Percentiles rank a stretch among this genome's conserved stretches.
Conservation (phyloP, 2,888 invertebrate species). For the Tetanocera ferruginea region DNA sequence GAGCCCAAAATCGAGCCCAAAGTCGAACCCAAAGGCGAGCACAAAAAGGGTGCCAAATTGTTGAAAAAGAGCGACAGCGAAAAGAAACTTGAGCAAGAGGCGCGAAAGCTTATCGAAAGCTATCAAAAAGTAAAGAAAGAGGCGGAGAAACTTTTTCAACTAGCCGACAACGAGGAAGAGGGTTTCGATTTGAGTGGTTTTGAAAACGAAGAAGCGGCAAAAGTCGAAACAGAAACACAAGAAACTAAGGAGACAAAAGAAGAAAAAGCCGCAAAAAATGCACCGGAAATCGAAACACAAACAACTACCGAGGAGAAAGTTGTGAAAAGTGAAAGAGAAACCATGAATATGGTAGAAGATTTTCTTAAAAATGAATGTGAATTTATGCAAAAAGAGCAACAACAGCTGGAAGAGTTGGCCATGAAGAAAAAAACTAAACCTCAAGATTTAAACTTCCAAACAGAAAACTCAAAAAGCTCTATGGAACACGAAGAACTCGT, state of each 20-base stretch:
- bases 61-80: conserved; percentile 63
- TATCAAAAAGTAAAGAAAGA: conserved; percentile 65
- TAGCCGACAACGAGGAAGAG: conserved; percentile 53
- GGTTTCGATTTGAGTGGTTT: conserved; percentile 60
- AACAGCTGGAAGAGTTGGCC: not conserved
- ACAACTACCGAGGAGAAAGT: not conserved
- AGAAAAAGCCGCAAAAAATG: not conserved
- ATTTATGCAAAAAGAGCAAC: conserved; percentile 9
- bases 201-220: conserved; percentile 40
- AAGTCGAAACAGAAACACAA: not conserved
- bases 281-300: not conserved
- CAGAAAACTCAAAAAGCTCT: not conserved
- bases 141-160: conserved; percentile 57
- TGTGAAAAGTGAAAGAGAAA: not conserved
- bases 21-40: conserved; percentile 28
- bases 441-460: not conserved
- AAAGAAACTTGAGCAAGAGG: conserved; percentile 61
- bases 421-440: conserved; percentile 30
- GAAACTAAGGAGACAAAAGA: not conserved
- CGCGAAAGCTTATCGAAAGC: conserved; percentile 63
- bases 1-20: conserved; percentile 51
- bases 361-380: conserved; percentile 27
- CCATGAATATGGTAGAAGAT: not conserved
- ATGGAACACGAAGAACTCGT: conserved; percentile 25
- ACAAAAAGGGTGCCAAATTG: conserved; percentile 61